These are phyloP conservation scores for Aphidius ervi DNA, from an alignment of 1,140 invertebrate species.

Conservation along the genomic window DNA sequence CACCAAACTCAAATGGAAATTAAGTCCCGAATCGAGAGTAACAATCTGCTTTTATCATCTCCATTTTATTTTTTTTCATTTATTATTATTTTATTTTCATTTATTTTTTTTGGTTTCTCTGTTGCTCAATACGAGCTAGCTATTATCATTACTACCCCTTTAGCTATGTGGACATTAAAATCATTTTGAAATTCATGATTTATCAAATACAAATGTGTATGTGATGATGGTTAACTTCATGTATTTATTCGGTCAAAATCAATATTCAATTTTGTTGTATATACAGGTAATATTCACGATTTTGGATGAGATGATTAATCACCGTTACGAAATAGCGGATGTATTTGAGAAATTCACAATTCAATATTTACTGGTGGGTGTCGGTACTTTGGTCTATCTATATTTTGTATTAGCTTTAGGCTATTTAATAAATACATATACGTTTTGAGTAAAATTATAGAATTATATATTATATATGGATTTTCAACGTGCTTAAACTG, in stretches of 20 bases:
- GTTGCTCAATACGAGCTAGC: background rate
- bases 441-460: no score
- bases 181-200: constrained; percentile 18
- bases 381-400: no score
- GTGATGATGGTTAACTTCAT: no score
- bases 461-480: constrained; percentile 1
- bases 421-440: no score
- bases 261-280: no score
- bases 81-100: background rate
- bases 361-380: constrained; percentile 11
- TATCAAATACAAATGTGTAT: no score
- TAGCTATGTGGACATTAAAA: constrained; percentile 6
- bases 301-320: constrained; percentile 23
- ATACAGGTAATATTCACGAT: background rate
- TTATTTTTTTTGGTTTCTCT: background rate
- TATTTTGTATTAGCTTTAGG: no score
- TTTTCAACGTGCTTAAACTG: constrained; percentile 5
- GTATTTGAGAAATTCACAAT: constrained; percentile 22
- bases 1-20: constrained; percentile 44
- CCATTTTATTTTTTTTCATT: background rate
- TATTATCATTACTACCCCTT: background rate
- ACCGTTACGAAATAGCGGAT: constrained; percentile 21
- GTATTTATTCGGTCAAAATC: no score
- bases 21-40: constrained; percentile 39
- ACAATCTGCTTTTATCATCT: constrained; percentile 11